These are phyloP conservation scores for Hyalella azteca DNA, from an alignment of 2,888 invertebrate genomes.

Conservation along the genomic window DNA sequence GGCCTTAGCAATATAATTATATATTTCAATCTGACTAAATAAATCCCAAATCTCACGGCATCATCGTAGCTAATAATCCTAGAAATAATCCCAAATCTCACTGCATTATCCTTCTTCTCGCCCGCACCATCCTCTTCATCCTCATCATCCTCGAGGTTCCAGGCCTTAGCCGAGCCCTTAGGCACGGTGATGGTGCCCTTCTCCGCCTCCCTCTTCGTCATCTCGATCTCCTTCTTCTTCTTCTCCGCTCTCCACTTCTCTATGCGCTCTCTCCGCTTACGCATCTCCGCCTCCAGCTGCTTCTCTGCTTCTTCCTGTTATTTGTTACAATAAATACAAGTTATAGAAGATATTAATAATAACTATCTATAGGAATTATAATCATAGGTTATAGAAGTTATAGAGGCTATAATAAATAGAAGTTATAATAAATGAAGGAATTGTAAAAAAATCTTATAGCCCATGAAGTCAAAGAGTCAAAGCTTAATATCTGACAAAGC, in stretches of 20 bases:
- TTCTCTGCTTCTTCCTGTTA: conserved; percentile 82
- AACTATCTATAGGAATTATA: not conserved
- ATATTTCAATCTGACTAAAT: too few species aligned
- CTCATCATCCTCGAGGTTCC: conserved; percentile 95
- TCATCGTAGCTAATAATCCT: too few species aligned
- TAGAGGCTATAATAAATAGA: too few species aligned
- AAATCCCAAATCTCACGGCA: too few species aligned
- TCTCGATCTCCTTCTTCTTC: conserved; percentile 82
- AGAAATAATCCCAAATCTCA: too few species aligned
- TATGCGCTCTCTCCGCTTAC: conserved; percentile 90
- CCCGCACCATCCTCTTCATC: conserved; percentile 67
- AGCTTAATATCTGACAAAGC: too few species aligned
- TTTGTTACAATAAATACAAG: not conserved
- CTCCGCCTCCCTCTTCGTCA: conserved; percentile 71
- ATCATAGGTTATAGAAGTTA: too few species aligned
- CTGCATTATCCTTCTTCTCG: conserved; percentile 59
- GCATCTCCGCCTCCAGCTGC: conserved; percentile 92
- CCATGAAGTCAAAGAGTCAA: too few species aligned
- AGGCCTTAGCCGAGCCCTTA: conserved; percentile 72
- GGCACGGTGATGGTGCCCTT: conserved; percentile 65
- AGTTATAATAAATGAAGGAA: too few species aligned
- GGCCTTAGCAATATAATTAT: too few species aligned
- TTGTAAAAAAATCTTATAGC: too few species aligned
- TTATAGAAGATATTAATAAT: not conserved
- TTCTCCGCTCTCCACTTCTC: conserved; percentile 95